Evolutionary conservation across 2,888 invertebrate genomes (phyloP), one percentile per base, ranked within the genome.

Genomic region (Drosophila siamana): DNA sequence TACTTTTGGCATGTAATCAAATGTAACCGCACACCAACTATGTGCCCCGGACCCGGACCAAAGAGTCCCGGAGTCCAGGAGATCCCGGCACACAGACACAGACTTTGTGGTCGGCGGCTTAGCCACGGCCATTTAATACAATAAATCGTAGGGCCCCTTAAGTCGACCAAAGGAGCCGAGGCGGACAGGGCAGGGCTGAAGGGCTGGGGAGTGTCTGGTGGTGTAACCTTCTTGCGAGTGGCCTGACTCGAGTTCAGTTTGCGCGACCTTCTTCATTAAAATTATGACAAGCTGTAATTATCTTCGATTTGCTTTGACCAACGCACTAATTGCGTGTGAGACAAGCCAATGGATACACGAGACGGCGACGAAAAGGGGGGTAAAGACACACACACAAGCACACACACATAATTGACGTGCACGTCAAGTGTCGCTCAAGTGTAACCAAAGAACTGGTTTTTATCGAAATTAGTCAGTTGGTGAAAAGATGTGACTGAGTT

Each of bases 251-350:
- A 69, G 87, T 76, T 83, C 69, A 61, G 61, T 46, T 75, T 75
- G 52, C 28, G 54, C 78, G 85, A 86, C 89, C 85, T 86, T 88
- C 89, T 81, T 88, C 85, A 86, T 88, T 86, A 88, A 88, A 86
- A 84, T 85, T 86, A 88, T 86, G 85, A 86, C 89, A 86, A 88
- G 89, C 87, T 79, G 85, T 86, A 86, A 86, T 86, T 86, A 86
- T 88, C 85, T 88, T 85, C 89, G 85, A 86, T 88, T 86, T 88
- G 85, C 85, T 87, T 87, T 87, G 79, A 79, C 79, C 84, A 62
- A 73, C 79, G 86, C 79, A 81, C 79, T 87, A 87, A 88, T 88
- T 88, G 87, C 89, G 87, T 78, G 81, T 62, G 67, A 75, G 76
- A 68, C 52, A 47, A 48, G n/a, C n/a, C n/a, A n/a, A n/a, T n/a